Percentiles rank a stretch among this genome's conserved stretches.
phyloP scores from a whole-genome alignment of 1,140 invertebrate species.

The Gonioctena quinquepunctata region DNA sequence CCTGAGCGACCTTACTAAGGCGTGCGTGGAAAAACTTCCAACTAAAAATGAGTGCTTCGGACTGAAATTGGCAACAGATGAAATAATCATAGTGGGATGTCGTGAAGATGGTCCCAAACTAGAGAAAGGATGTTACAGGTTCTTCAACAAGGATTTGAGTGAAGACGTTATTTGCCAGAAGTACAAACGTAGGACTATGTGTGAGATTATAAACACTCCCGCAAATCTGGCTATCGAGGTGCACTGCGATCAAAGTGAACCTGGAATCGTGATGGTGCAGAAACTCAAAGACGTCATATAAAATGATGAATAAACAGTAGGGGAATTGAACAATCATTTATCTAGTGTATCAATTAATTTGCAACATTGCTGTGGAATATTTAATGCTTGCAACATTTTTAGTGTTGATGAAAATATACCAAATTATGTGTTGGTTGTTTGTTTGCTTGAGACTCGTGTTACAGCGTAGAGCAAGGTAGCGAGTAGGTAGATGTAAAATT shows the following conservation, averaged over 20 bases:
- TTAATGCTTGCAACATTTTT: no score
- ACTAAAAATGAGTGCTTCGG: not conserved
- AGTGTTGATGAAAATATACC: no score
- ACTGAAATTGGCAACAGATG: not conserved
- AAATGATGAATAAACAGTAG: no score
- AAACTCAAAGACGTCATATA: not conserved
- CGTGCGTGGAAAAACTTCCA: not conserved
- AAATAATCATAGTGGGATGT: conserved; percentile 1
- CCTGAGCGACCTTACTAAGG: conserved; percentile 1
- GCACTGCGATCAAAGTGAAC: not conserved
- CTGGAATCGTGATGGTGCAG: not conserved
- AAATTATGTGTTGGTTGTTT: no score
- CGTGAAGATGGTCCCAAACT: not conserved
- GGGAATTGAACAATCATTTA: no score
- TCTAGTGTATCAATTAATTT: not conserved
- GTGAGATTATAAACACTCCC: conserved; percentile 8
- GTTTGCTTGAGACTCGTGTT: no score
- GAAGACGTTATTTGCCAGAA: conserved; percentile 1
- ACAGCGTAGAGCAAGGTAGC: no score
- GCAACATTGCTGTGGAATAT: no score
- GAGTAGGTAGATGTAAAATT: no score
- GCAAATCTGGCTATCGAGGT: not conserved
- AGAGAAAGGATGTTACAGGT: not conserved
- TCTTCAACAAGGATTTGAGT: not conserved
- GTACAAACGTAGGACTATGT: not conserved